These are phyloP conservation scores for Diploptera punctata DNA, from an alignment of 2,888 invertebrate species.

Conservation along the genomic window DNA sequence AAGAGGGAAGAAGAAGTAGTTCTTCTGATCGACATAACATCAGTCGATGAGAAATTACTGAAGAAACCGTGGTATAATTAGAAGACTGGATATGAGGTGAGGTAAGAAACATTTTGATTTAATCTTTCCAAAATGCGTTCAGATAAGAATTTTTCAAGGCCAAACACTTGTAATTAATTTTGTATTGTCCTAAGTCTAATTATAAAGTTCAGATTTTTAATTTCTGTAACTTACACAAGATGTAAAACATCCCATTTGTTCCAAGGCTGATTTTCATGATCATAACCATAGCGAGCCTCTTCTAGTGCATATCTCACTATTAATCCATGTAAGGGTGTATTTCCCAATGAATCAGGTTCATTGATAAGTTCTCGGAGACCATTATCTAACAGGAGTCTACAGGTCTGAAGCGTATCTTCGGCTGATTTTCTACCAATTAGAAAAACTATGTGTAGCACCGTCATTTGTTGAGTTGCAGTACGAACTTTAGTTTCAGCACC, in stretches of 20 bases:
- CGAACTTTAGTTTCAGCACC: conserved; percentile 75
- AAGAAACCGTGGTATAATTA: too few species aligned
- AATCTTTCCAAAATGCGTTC: too few species aligned
- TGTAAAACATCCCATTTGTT: conserved; percentile 78
- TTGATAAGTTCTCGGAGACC: conserved; percentile 77
- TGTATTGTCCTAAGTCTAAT: too few species aligned
- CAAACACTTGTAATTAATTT: too few species aligned
- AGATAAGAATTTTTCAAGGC: too few species aligned
- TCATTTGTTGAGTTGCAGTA: conserved; percentile 76
- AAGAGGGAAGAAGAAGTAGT: too few species aligned
- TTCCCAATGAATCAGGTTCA: conserved; percentile 69
- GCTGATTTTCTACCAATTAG: conserved; percentile 72
- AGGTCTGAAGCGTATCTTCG: conserved; percentile 72
- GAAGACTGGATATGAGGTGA: too few species aligned
- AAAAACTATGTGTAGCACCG: conserved; percentile 70
- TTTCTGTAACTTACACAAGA: too few species aligned
- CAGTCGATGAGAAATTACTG: too few species aligned
- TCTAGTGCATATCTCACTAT: conserved; percentile 71
- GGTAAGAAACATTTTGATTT: too few species aligned
- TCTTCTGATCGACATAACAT: too few species aligned
- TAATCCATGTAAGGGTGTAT: conserved; percentile 73
- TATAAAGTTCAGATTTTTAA: too few species aligned
- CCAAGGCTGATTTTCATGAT: conserved; percentile 62
- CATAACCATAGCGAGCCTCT: conserved; percentile 70
- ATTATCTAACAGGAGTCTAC: conserved; percentile 71